Base-by-base conservation (phyloP, 2,113 vertebrate species). In the Pedionomus torquatus region DNA sequence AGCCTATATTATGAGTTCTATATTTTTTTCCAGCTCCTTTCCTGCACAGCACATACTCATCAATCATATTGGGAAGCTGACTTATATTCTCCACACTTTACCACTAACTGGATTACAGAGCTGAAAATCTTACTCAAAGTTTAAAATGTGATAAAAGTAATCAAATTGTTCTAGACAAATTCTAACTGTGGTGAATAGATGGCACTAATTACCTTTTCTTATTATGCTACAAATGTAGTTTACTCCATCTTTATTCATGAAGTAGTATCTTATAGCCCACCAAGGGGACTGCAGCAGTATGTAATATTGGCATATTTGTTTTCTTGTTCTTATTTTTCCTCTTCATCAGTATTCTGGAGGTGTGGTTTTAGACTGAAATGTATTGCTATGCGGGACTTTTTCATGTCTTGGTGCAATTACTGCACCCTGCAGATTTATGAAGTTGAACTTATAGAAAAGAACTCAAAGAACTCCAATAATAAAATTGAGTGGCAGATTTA, bases 61-160 rank as follows among this genome's bases (percentile, higher is more conserved):
- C 99, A 99, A 99, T 99, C 99, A 99, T 97, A 83, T 91, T 74
- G 97, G 96, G 98, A 98, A 98, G 97, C 98, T 98, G 98, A 98
- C 98, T 98, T 98, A 92, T 98, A 98, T 98, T 98, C 98, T 97
- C 97, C 95, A 97, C 98, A 98, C 98, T 98, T 98, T 90, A 96
- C 95, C 97, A 78, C 98, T 99, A 99, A 99, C 99, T 98, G 96
- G 98, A 99, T 99, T 99, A 99, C 96, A 88, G 98, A 98, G 96
- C 98, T 97, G 98, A 95, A 97, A 99, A 99, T 99, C 98, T 99
- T 99, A 99, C 99, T 99, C 98, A 97, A 99, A 99, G 98, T 99
- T 99, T 99, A 99, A 99, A 99, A 99, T 99, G 98, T 98, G 98
- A 99, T 99, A 98, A 99, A 98, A 98, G 97, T 99, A 99, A 99